Percentiles rank a stretch among this genome's conserved stretches.
Evolutionary conservation across 2,113 vertebrate genomes (phyloP).

Genomic region (Gallinago undulata): DNA sequence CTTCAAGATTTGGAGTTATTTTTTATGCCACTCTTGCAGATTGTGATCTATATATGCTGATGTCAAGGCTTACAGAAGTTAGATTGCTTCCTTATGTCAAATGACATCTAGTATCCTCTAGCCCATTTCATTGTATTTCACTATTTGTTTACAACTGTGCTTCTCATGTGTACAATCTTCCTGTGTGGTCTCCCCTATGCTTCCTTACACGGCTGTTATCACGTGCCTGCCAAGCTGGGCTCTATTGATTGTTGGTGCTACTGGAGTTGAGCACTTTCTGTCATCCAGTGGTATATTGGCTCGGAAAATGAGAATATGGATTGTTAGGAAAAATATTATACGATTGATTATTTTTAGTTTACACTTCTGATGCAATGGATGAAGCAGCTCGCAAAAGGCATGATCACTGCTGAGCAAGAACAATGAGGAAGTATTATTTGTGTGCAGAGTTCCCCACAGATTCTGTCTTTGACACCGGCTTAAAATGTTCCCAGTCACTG

Average conservation of each 20-base stretch:
- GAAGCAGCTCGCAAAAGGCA: conserved; percentile 25
- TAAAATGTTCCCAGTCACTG: conserved; percentile 59
- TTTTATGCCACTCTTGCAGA: background rate
- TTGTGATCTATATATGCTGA: background rate
- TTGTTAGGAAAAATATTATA: background rate
- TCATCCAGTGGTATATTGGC: background rate
- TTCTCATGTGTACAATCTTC: conserved; percentile 35
- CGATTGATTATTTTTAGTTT: conserved; percentile 7
- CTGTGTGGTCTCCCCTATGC: conserved; percentile 42
- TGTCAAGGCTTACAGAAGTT: conserved; percentile 24
- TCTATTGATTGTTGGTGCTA: background rate
- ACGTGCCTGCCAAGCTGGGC: background rate
- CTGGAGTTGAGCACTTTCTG: background rate
- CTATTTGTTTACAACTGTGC: background rate
- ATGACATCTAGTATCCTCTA: background rate
- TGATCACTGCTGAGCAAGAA: conserved; percentile 10
- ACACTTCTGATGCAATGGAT: background rate
- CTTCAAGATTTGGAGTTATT: background rate
- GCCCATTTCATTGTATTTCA: conserved; percentile 25
- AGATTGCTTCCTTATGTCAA: conserved; percentile 48
- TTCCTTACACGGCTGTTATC: conserved; percentile 36
- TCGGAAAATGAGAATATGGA: background rate
- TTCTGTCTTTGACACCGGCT: conserved; percentile 54
- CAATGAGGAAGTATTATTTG: conserved; percentile 33
- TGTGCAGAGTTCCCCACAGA: conserved; percentile 41